These are phyloP conservation scores for Melinopterus prodromus DNA, from an alignment of 2,888 invertebrate genomes.

Conservation along the genomic window DNA sequence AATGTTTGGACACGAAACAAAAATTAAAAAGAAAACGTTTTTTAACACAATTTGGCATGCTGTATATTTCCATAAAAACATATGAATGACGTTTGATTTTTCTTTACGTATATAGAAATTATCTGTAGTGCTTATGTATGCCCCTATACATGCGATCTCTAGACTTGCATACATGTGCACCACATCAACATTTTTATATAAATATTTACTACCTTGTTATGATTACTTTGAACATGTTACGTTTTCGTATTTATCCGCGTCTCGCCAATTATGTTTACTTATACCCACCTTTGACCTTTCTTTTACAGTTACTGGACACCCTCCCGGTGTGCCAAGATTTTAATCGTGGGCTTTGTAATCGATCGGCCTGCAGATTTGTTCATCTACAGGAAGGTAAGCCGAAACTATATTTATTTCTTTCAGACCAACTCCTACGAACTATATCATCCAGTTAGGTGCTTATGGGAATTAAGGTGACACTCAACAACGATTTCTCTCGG, in stretches of 20 bases:
- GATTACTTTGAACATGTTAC: conserved; percentile 18
- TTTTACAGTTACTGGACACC: conserved; percentile 99
- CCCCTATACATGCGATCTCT: conserved; percentile 42
- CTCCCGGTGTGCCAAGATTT: conserved; percentile 99
- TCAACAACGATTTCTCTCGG: too few relatives aligned
- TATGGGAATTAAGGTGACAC: neutral
- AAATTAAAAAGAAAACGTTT: conserved; percentile 38
- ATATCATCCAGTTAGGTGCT: too few relatives aligned
- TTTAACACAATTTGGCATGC: conserved; percentile 46
- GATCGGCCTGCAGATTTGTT: conserved; percentile 98
- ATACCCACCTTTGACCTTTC: conserved; percentile 9
- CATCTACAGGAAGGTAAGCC: conserved; percentile 94
- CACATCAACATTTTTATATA: conserved; percentile 23
- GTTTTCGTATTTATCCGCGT: conserved; percentile 28
- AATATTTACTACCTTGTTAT: conserved; percentile 13
- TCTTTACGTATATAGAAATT: conserved; percentile 46
- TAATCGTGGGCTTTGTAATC: conserved; percentile 97
- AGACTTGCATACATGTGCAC: conserved; percentile 28
- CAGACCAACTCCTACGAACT: too few relatives aligned
- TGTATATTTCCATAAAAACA: conserved; percentile 31
- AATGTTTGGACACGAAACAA: conserved; percentile 52
- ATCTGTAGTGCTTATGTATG: conserved; percentile 56
- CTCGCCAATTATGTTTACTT: conserved; percentile 28
- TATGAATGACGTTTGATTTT: conserved; percentile 36
- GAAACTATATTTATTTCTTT: neutral